Base-by-base conservation (phyloP, 2,888 invertebrate species). In the Corbicula japonica region DNA sequence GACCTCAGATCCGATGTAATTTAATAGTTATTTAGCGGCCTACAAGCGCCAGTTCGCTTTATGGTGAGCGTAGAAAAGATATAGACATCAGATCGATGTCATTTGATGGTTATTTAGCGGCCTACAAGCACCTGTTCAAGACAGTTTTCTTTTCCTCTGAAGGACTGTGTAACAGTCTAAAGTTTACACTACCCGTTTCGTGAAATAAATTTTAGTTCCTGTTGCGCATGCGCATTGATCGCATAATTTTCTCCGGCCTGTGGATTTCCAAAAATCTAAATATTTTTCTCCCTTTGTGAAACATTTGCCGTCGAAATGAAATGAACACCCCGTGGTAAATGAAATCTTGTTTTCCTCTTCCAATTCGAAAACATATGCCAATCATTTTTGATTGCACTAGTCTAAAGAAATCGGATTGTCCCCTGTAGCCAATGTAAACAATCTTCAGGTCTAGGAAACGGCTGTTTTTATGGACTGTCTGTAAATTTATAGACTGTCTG, bases 381-480 rank as follows among this genome's bases (percentile, higher is more conserved):
- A 21, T 58, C 21, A 58, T 28, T 23, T 35, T n/a, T 10, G 30
- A n/a, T 18, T 34, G 26, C 32, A 28, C 21, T 34, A 34, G 6
- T 30, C 12, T 15, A 56, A 15, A 32, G 28, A 21, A n/a, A 10
- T 5, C 2, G 34, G 10, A 34, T 56, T 56, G 34, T 21, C 34
- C 30, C 6, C 66, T 66, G 66, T 66, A 66, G 66, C 66, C 66
- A 66, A 66, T 66, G 66, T 66, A 66, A 66, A 66, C 66, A 66
- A 41, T 66, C 30, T 60, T 41, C 15, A 28, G 52, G n/a, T n/a
- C 26, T 28, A 18, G 26, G 10, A 52, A 52, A 23, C 2, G 2
- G 23, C 30, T 15, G 12, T 6, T 15, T 23, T 4, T 30, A 15
- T 3, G n/a, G 10, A 15, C 18, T 18, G 8, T 30, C 23, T 12